Base-by-base conservation (phyloP, 2,888 invertebrate species). In the Vandiemenella viatica region DNA sequence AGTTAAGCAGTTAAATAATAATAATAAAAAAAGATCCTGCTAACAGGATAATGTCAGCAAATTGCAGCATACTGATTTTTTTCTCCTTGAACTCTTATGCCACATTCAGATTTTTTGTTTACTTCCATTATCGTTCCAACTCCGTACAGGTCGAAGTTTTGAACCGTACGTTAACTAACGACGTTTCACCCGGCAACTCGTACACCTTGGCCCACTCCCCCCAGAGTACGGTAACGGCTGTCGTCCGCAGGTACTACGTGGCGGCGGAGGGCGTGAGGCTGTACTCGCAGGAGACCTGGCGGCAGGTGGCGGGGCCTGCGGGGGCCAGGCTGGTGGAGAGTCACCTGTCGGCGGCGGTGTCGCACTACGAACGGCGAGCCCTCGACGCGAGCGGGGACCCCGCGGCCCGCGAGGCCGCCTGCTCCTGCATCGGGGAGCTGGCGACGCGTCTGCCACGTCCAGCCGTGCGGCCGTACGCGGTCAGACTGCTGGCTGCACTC, bases 231-330 rank as follows among this genome's bases (percentile, higher is more conserved):
- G n/a, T n/a, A n/a, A n/a, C n/a, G n/a, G n/a, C n/a, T n/a, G n/a
- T n/a, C 3, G 51, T 46, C 44, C 56, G 17, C 56, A 71, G 72
- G 53, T 73, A 73, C 56, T 73, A 73, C 56, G 73, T 72, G 58
- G 64, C 72, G 22, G 73, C 72, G 21, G 73, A 73, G 57, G 73
- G 73, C 19, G 72, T 74, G 4, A 60, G 72, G 20, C 64, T 72
- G 20, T 72, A 71, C 58, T 69, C 71, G 17, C 74, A 73, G 60
- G 70, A 72, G 54, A 70, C 72, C 1, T 74, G 74, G 74, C 60
- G 65, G 41, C 64, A 62, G 54, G 62, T 72, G 15, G 67, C 69
- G 8, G 66, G 65, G 10, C 63, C 63, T 8, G 61, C 62, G 43
- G 73, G 73, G 3, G 64, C 63, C 55, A 58, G 61, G 18, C 56